These are phyloP conservation scores for Umimayanthus chanpuru DNA, from an alignment of 92 coral and sea anemone species.

Conservation along the genomic window DNA sequence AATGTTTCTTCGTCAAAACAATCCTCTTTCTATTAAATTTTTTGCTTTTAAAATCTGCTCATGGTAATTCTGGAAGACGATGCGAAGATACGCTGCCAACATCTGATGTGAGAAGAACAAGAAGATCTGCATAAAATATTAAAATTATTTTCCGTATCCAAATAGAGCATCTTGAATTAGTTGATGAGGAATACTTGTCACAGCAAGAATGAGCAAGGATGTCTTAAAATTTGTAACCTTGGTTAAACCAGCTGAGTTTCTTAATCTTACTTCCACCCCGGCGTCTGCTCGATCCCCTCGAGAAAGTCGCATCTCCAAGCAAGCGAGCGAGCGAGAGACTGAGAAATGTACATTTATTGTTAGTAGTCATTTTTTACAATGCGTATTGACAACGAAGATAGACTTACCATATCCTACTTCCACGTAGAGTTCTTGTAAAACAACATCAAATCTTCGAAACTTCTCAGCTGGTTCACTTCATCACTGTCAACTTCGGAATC, in stretches of 20 bases:
- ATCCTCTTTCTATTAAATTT: too few species aligned
- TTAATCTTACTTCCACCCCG: too few species aligned
- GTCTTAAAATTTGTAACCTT: too few species aligned
- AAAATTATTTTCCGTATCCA: neutral
- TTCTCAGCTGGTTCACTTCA: conserved; percentile 14
- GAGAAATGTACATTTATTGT: too few species aligned
- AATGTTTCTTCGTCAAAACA: too few species aligned
- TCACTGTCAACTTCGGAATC: neutral
- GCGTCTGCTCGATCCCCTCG: neutral
- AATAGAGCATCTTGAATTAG: too few species aligned
- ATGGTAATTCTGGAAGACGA: neutral
- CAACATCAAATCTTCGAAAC: conserved; percentile 40
- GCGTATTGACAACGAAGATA: neutral
- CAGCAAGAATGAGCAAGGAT: too few species aligned
- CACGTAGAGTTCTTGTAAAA: conserved; percentile 45
- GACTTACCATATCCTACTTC: conserved; percentile 39
- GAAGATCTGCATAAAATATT: neutral
- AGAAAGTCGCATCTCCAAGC: neutral
- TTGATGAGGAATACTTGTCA: neutral
- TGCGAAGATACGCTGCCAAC: too few species aligned
- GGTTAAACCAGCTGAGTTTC: too few species aligned
- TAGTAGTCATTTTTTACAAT: neutral
- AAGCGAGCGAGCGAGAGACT: too few species aligned
- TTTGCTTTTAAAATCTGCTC: neutral
- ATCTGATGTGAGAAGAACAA: too few species aligned